phyloP scores from a whole-genome alignment of 1,140 invertebrate species.

The Trissolcus basalis region DNA sequence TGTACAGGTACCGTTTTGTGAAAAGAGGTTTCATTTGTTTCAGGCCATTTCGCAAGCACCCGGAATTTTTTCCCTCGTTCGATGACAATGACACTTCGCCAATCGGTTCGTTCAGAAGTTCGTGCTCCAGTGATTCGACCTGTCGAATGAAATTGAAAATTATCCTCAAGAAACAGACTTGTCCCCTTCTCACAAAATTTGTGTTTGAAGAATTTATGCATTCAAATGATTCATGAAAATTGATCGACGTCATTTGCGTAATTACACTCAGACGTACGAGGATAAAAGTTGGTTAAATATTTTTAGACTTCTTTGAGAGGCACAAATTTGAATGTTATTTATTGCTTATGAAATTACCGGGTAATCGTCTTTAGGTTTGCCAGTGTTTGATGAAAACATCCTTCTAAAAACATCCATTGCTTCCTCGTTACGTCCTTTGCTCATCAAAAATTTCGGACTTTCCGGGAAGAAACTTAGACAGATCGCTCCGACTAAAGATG shows the following conservation, averaged over 20 bases:
- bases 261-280: too few relatives aligned
- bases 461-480: constrained; percentile 84
- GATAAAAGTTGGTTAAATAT: too few relatives aligned
- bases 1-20: constrained; percentile 65
- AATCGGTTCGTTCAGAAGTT: constrained; percentile 52
- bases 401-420: constrained; percentile 79
- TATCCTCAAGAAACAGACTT: too few relatives aligned
- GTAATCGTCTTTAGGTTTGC: constrained; percentile 78
- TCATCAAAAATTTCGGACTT: constrained; percentile 89
- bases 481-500: constrained; percentile 80
- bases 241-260: too few relatives aligned
- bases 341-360: constrained; percentile 76
- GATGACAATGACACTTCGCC: constrained; percentile 16
- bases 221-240: too few relatives aligned
- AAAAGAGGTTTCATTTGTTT: constrained; percentile 75
- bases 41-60: constrained; percentile 60
- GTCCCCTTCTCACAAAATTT: too few relatives aligned
- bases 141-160: constrained; percentile 12
- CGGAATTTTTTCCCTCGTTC: constrained; percentile 5
- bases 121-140: constrained; percentile 68
- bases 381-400: constrained; percentile 80
- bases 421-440: constrained; percentile 81
- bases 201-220: too few relatives aligned
- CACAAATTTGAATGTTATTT: neutral
- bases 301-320: too few relatives aligned